These are phyloP conservation scores for Sphaerophoria rueppellii DNA, from an alignment of 2,888 invertebrate genomes.

Conservation along the genomic window DNA sequence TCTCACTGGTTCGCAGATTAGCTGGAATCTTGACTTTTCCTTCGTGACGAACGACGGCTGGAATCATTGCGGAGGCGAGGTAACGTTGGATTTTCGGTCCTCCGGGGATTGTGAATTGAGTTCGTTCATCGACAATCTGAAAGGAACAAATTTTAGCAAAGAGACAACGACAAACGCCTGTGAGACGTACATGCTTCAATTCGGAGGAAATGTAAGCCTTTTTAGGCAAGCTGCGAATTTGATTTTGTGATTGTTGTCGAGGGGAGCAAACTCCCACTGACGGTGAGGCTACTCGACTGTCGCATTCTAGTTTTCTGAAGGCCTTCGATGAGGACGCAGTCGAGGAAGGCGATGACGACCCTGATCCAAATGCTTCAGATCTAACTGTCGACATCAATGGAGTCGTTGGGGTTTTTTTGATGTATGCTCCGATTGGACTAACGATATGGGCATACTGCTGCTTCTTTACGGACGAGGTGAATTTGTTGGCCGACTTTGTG, in stretches of 20 bases:
- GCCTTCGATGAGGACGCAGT: constrained; percentile 66
- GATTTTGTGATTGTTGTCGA: constrained; percentile 2
- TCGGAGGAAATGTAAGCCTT: constrained; percentile 81
- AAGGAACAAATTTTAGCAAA: not conserved
- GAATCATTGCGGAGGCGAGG: constrained; percentile 77
- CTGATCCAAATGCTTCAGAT: constrained; percentile 21
- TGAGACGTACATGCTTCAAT: constrained; percentile 77
- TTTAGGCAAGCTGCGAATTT: constrained; percentile 76
- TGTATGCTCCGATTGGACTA: constrained; percentile 82
- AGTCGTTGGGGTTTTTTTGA: constrained; percentile 80
- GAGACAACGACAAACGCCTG: constrained; percentile 13
- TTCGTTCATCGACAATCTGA: constrained; percentile 80
- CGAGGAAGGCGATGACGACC: constrained; percentile 58
- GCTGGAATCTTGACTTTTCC: constrained; percentile 79
- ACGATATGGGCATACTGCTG: constrained; percentile 79
- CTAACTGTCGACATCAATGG: constrained; percentile 80
- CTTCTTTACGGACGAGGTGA: constrained; percentile 66
- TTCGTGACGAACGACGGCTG: constrained; percentile 80
- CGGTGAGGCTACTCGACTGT: constrained; percentile 75
- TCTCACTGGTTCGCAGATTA: constrained; percentile 34
- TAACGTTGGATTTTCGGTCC: constrained; percentile 80
- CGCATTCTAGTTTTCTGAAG: constrained; percentile 77
- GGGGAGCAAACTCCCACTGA: constrained; percentile 20
- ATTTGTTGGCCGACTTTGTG: constrained; percentile 71
- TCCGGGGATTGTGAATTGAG: constrained; percentile 79